Conservation (phyloP, 2,888 invertebrate species). For the Caenorhabditis macrosperma region DNA sequence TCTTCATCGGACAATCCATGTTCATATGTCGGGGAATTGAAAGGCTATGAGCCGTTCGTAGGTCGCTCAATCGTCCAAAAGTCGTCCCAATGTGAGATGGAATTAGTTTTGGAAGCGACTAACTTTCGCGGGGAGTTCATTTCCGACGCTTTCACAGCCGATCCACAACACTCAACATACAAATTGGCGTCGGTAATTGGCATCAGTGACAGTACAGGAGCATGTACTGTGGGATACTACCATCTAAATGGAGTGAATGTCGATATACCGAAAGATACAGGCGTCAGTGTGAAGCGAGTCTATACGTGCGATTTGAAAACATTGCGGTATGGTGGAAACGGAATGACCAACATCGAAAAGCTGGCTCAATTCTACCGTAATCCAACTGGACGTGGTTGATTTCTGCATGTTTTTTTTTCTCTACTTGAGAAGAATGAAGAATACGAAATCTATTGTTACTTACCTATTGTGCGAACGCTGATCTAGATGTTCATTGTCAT, state of each 20-base stretch:
- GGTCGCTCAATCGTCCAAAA: background rate
- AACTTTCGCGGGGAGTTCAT: background rate
- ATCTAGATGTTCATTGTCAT: background rate
- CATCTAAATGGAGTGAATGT: background rate
- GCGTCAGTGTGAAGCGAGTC: background rate
- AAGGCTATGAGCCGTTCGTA: background rate
- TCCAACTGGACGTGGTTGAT: background rate
- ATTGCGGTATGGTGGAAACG: background rate
- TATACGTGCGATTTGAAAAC: background rate
- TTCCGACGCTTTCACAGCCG: background rate
- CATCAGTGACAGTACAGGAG: background rate
- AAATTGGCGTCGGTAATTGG: background rate
- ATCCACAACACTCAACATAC: background rate
- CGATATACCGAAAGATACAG: background rate
- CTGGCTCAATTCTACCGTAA: conserved; percentile 1
- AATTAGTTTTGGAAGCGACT: background rate
- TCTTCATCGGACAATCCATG: background rate
- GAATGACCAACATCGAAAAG: background rate
- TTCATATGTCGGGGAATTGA: background rate
- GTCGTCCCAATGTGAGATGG: background rate
- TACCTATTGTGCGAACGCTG: background rate
- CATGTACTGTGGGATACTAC: background rate
- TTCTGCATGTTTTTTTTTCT: background rate
- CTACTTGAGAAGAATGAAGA: background rate
- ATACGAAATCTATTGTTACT: background rate